Evolutionary conservation across 2,888 invertebrate species (phyloP).

Genomic region (Caenorhabditis sp.): DNA sequence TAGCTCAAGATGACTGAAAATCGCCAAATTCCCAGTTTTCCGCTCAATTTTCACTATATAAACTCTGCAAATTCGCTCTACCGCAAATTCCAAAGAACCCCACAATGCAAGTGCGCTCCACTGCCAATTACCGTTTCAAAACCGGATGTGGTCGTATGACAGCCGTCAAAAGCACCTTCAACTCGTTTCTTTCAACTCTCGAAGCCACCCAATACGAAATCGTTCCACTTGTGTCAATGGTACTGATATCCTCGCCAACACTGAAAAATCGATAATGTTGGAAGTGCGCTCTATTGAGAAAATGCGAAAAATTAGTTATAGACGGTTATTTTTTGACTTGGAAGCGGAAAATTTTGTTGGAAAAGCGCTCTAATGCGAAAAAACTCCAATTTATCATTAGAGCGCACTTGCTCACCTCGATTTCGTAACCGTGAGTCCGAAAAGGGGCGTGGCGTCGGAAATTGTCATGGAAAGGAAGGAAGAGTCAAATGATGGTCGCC

Average conservation of each 20-base stretch:
- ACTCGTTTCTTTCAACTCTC: slow-evolving; percentile 53
- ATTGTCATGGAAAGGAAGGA: slow-evolving; percentile 56
- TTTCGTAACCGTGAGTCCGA: slow-evolving; percentile 35
- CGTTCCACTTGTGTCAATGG: slow-evolving; percentile 57
- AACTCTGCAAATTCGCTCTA: neutral
- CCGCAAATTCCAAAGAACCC: neutral
- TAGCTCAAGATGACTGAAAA: too few relatives aligned
- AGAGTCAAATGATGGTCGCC: slow-evolving; percentile 60
- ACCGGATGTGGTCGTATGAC: slow-evolving; percentile 56
- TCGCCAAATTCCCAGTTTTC: too few relatives aligned
- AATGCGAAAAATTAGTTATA: neutral
- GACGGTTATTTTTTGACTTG: too few relatives aligned
- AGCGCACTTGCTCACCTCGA: slow-evolving; percentile 27
- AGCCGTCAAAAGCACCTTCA: slow-evolving; percentile 44
- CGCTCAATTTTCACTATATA: too few relatives aligned
- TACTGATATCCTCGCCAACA: slow-evolving; percentile 50
- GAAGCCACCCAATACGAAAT: slow-evolving; percentile 52
- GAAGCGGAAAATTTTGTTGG: too few relatives aligned
- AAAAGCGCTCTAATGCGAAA: too few relatives aligned
- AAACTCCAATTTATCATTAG: neutral
- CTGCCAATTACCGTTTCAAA: slow-evolving; percentile 34
- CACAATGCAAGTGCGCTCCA: neutral
- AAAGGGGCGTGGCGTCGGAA: slow-evolving; percentile 57
- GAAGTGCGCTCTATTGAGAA: neutral
- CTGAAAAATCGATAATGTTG: slow-evolving; percentile 17